Base-by-base conservation (phyloP, 2,113 vertebrate species). In the Corydoras sp. region DNA sequence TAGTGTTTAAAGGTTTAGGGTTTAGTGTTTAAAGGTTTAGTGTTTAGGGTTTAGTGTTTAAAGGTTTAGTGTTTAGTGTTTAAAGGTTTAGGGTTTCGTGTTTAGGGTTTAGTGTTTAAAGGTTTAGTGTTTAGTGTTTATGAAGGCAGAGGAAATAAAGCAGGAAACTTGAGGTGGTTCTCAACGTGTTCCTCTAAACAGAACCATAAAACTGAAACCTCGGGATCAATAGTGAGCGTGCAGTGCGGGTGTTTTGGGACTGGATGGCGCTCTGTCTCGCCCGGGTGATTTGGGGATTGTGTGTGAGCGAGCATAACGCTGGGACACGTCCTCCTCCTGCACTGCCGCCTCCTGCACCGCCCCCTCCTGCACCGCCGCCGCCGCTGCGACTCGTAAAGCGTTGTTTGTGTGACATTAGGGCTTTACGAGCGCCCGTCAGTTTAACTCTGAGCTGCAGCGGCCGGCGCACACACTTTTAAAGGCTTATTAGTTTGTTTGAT, bases 141-240 rank as follows among this genome's bases (percentile, higher is more conserved):
- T 24, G 2, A 24, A 24, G 35, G 35, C 35, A 43, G 35, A 43
- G 4, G 35, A 43, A 43, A 43, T 43, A 43, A 43, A 43, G 35
- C 4, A 43, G 35, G 35, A 8, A 43, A 43, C 35, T 8, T 43
- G 35, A 43, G 7, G 4, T 43, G 35, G 35, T n/a, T n/a, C n/a
- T n/a, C n/a, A 43, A 43, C 35, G 7, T 43, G 35, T 43, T 43
- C 35, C 35, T 43, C 35, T 43, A 11, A 62, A 69, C 53, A 67
- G 30, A 71, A 64, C 35, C 4, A 8, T 43, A 67, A 85, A 81
- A 71, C 74, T 71, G 72, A 83, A 64, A 66, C 71, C 50, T 76
- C 68, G 55, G 82, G 86, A 86, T 88, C 85, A 76, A 86, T 84
- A 77, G n/a, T 56, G 12, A 1, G 75, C 77, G 69, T 78, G 62